Evolutionary conservation across 2,888 invertebrate genomes (phyloP), one percentile per base, ranked within the genome.

Genomic region (Cataglyphis livida): DNA sequence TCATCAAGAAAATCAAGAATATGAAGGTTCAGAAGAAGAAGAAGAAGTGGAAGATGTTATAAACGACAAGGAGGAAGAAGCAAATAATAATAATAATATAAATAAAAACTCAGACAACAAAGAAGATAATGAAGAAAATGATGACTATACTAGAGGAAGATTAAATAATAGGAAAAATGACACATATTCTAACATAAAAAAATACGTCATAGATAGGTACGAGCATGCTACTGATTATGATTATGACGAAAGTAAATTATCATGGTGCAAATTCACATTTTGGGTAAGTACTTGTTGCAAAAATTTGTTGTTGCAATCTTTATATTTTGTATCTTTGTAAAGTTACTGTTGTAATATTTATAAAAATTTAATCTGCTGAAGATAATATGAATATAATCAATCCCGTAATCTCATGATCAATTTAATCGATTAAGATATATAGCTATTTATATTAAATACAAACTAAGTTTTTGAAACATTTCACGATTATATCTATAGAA

Each of bases 221-320:
- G 89, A 90, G 2, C 94, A 95, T 70, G 96, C 96, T 0, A 95
- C 95, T 0, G 95, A 96, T 83, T 99, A 98, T 93, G 95, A 95
- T 0, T 98, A 96, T 92, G 99, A 99, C 92, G 96, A 95, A 1
- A 96, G 97, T 78, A 95, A 96, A n/a, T 95, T 97, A 90, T 95
- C 96, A 74, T 99, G 99, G 99, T 99, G 98, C 93, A 96, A 97
- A 93, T 94, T 99, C 4, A 97, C 96, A 0, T 96, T 99, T 64
- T 95, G 96, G 73, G 96, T 97, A 94, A 96, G 96, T 82, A 59
- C 65, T 68, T 41, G 1, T 4, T 54, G 21, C 7, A 0, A 78
- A 44, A 21, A 41, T 68, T 68, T 99, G 98, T 93, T 93, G 94
- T 99, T 6, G 97, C 96, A 0, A 96, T 98, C 61, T 95, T 96